Evolutionary conservation across 2,888 invertebrate genomes (phyloP), one percentile per base, ranked within the genome.

Genomic region (Melieria omissa): DNA sequence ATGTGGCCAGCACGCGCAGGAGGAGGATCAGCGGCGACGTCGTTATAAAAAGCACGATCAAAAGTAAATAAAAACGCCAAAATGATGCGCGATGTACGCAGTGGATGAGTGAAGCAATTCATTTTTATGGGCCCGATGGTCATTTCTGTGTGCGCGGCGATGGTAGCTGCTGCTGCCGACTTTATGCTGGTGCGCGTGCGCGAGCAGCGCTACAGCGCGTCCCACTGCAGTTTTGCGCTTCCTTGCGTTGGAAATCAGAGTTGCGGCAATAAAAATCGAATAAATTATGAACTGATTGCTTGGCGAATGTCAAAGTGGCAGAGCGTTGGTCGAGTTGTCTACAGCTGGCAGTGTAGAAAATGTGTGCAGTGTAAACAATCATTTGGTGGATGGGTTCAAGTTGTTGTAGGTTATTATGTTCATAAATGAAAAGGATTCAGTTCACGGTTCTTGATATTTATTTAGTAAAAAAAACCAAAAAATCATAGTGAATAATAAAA

Each of bases 41-140:
- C 29, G 29, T 44, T 52, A 14, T 14, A 46, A 16, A 70, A 64
- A 64, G 42, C 52, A 58, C 46, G 70, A 70, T 70, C 64, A 63
- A 70, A 70, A 65, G 65, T 70, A 70, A 70, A 70, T 70, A 70
- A 70, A 58, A 70, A 70, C 65, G 70, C 65, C 58, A 52, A 64
- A 70, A 70, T 70, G 65, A 70, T 42, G 58, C 52, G n/a, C 70
- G 58, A 57, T 55, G 29, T 49, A 64, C 58, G 65, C n/a, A 57
- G 70, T 46, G 65, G 67, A 57, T 67, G 71, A 67, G 67, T 67
- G 57, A 63, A 67, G 63, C 71, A 72, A 72, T 72, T 67, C 71
- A 72, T 72, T 71, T 71, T 72, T 62, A 72, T 42, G 62, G 52
- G 29, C 63, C 57, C 44, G 45, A 46, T 14, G 63, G 63, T 65